Evolutionary conservation across 2,113 vertebrate genomes (phyloP), one percentile per base, ranked within the genome.

Genomic region (Nothobranchius furzeri): DNA sequence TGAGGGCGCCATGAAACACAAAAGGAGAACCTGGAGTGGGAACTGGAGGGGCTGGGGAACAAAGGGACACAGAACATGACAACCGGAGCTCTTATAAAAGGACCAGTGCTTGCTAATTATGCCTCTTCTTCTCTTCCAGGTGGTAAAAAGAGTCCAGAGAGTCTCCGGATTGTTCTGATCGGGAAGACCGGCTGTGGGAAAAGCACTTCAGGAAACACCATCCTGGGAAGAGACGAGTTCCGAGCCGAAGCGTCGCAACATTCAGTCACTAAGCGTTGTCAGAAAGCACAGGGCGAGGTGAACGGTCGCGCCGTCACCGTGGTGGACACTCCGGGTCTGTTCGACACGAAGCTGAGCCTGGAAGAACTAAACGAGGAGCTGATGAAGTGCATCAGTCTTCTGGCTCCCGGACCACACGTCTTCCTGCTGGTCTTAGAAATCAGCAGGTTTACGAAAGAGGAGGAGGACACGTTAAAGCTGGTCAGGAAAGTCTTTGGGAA

Each of bases 351-450:
- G 20, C 20, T 20, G 20, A 20, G 20, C 20, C 20, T 20, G 20
- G 20, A 20, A 20, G 20, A 20, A 20, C 1, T 20, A 20, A 20
- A 20, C 20, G 12, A 64, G 9, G 79, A 87, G 25, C 42, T 83
- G 3, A 0, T 50, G 1, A 78, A 55, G 9, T 82, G 82, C 55
- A 61, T 78, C 59, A 75, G 51, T 14, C 7, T 80, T 5, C 11
- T 77, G 55, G 24, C 76, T 73, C 83, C 76, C 4, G 81, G 85
- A 37, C 81, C 85, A 12, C 75, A 81, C 17, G 84, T 71, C 1
- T 60, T 87, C 68, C n/a, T 85, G 4, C 17, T 85, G 64, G 77
- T 88, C 36, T 3, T 83, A 7, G 25, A 12, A 42, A 54, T 84
- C 9, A 73, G 77, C 0, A 25, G 72, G 2, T 61, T 85, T 8